phyloP scores from a whole-genome alignment of 53 echinoderm and acorn worm genomes.

The Holothuria leucospilota region DNA sequence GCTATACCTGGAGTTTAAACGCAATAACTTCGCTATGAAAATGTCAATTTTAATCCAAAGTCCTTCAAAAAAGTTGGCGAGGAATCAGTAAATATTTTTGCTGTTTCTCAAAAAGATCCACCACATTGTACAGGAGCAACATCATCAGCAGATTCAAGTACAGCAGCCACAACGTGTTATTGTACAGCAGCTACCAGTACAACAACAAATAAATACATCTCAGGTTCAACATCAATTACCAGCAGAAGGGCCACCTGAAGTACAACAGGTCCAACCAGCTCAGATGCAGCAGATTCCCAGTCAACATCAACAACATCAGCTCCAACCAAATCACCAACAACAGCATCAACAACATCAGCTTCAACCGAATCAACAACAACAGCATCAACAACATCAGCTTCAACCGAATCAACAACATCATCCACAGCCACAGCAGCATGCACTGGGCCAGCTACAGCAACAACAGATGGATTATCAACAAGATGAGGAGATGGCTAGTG shows the following conservation, averaged over 20 bases:
- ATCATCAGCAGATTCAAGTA: not conserved
- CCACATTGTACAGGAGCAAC: not conserved
- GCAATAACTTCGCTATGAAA: too few species aligned
- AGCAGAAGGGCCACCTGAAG: not conserved
- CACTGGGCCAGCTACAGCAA: too few species aligned
- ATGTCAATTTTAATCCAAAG: too few species aligned
- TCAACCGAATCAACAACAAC: not conserved
- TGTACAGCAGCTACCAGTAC: not conserved
- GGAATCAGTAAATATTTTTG: too few species aligned
- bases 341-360: not conserved
- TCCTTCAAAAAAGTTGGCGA: too few species aligned
- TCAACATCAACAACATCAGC: not conserved
- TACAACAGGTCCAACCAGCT: not conserved
- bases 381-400: too few species aligned
- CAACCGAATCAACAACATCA: not conserved
- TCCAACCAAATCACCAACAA: not conserved
- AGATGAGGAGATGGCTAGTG: not conserved
- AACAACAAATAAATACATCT: not conserved
- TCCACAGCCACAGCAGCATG: too few species aligned
- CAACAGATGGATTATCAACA: too few species aligned
- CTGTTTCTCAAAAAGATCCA: not conserved
- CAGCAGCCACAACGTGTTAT: not conserved
- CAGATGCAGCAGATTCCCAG: not conserved
- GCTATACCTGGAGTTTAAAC: too few species aligned
- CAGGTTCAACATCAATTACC: not conserved